A percentile compares a stretch with the other conserved stretches of the same genome.
phyloP scores from a whole-genome alignment of 2,888 invertebrate genomes.

The Nasonovia ribisnigri region DNA sequence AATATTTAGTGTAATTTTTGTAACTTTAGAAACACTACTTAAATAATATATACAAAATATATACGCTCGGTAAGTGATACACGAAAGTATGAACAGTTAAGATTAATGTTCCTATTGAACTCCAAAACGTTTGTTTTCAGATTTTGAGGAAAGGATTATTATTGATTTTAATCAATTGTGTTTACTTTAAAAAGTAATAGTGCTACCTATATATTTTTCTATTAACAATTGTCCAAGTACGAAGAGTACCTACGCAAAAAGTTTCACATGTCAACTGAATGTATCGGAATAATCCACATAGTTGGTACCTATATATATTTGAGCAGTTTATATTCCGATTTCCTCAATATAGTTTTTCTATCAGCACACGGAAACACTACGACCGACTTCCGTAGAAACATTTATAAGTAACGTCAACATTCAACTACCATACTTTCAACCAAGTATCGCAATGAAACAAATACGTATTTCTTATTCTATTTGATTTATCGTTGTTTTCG shows the following conservation, averaged over 20 bases:
- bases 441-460: not conserved
- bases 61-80: too few relatives aligned
- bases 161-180: not conserved
- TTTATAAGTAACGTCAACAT: not conserved
- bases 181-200: not conserved
- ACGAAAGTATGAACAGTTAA: not conserved
- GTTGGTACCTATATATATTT: not conserved
- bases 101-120: not conserved
- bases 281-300: not conserved
- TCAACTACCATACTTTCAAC: not conserved
- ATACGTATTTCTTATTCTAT: not conserved
- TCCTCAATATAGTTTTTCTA: not conserved
- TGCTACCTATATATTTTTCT: not conserved
- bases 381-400: not conserved
- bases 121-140: not conserved
- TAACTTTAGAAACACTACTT: not conserved
- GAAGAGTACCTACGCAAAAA: not conserved
- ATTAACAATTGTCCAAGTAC: not conserved
- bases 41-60: not conserved
- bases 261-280: not conserved
- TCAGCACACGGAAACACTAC: not conserved
- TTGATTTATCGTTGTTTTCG: not conserved
- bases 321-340: not conserved
- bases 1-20: not conserved
- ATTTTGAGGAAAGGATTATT: not conserved